Base-by-base conservation (phyloP, 2,888 invertebrate species). In the Acronicta leporina region DNA sequence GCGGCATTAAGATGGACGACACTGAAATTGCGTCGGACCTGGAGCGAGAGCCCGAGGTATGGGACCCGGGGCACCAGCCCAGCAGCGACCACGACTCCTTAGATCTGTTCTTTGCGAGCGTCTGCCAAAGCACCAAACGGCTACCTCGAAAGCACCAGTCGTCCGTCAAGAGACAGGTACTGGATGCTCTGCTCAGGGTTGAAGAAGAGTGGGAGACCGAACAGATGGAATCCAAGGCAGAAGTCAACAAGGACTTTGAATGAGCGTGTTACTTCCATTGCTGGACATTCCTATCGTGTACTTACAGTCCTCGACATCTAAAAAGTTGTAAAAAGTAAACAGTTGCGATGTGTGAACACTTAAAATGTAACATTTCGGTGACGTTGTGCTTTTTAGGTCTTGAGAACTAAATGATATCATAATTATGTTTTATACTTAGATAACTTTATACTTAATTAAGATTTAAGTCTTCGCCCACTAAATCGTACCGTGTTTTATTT, bases 61-160 rank as follows among this genome's bases (percentile, higher is more conserved):
- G 89, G 92, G 89, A 89, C 38, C 80, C 85, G 0, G 75, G 73
- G 9, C 42, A 52, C 20, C 52, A 42, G 40, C 16, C 52, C 30
- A 47, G 62, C 60, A 33, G 57, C 1, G 89, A 86, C 47, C 78
- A 86, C 25, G 91, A 91, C 54, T 85, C 91, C 1, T 65, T 94
- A 27, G 94, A 94, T 40, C 78, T 94, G 74, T 94, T 93, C 85
- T 94, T 94, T 68, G 93, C 94, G 13, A 92, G 92, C 75, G 90
- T 94, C 51, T 94, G 94, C 74, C 91, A 91, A 72, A 92, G 92
- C 78, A 84, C 89, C 38, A 87, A 87, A 72, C 81, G 92, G 1
- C 80, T 94, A 33, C 90, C 93, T 5, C 73, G 80, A 40, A 83
- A 77, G 42, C 75, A 81, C 52, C 92, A 91, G 77, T 83, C 84